Base-by-base conservation (phyloP, 2,113 vertebrate genomes). In the Garra rufa region DNA sequence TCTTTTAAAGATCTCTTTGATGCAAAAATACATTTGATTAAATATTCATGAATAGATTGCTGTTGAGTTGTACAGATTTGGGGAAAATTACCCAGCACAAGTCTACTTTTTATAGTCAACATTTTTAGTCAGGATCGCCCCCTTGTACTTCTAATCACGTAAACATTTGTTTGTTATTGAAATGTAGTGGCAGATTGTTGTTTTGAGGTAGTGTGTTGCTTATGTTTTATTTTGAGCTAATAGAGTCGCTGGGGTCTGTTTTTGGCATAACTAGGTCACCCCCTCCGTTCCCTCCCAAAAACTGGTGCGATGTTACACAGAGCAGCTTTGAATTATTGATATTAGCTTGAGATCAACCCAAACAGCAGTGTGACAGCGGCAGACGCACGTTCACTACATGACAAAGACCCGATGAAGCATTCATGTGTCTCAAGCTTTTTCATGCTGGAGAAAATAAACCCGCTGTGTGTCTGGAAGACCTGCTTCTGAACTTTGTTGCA, bases 181-280 rank as follows among this genome's bases (percentile, higher is more conserved):
- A 57, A 57, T 57, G 21, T n/a, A 9, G 6, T 73, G 10, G 1
- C 71, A 26, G n/a, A 8, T 43, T 15, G n/a, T 24, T 76, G 74
- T 76, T 21, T 76, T 55, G 74, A 55, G 50, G 17, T 55, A 21
- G 52, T 38, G 17, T 14, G 50, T 41, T 41, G 52, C 13, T 78
- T 63, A 8, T 26, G 55, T 61, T 24, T 78, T 78, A 43, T 80
- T 75, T 30, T 50, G 41, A 14, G 13, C 69, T 26, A 61, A 43
- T 61, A n/a, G 38, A 83, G 26, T 61, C 24, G 52, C 34, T 43
- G 14, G 30, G 69, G 52, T 52, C 26, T 61, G 80, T 69, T 81
- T 82, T 71, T 86, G 86, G 83, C 87, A 90, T 87, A 93, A 90
- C 83, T 92, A 81, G 89, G 91, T 93, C 92, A 89, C 15, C 85